Base-by-base conservation (phyloP, 2,797 vertebrate species). In the Fratercula arctica region DNA sequence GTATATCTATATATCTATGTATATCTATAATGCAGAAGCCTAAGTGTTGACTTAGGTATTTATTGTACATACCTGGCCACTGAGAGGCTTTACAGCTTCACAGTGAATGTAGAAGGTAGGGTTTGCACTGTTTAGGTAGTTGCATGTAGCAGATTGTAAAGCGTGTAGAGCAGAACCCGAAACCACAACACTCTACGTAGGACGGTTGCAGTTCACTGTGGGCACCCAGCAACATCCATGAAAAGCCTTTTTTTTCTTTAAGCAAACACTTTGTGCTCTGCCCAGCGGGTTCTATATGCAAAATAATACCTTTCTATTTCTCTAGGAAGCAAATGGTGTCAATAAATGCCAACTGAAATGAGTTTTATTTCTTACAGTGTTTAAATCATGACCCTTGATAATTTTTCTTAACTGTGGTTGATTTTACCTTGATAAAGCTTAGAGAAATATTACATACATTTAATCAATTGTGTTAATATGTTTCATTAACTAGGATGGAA, bases 161-260 rank as follows among this genome's bases (percentile, higher is more conserved):
- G 8, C 4, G 0, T 19, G 13, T 39, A 69, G 46, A 46, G 9
- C 18, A 51, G 29, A 72, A 50, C 51, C 31, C 2, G 0, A 77
- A 93, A n/a, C 31, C 11, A 2, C n/a, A 70, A 17, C 29, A 28
- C 13, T 76, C 24, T 76, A 13, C 0, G 0, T 1, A 29, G 67
- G 39, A 56, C 7, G 10, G 33, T 23, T 86, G 45, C 59, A 35
- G 15, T 77, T 88, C 48, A 25, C 26, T 79, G 18, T 20, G 8
- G 61, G 35, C n/a, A 48, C 51, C 39, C 74, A 76, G 54, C 17
- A 92, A 43, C 26, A 23, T 10, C 50, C 26, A 35, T 26, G 35
- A 59, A 95, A 91, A 63, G 14, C 16, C 9, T n/a, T 31, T 16
- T 35, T 75, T 74, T 57, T 4, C 7, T 82, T 53, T 41, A 69